Percentiles rank a stretch among this genome's conserved stretches.
Evolutionary conservation across 2,797 vertebrate species (phyloP).

Genomic region (Erpetoichthys calabaricus): DNA sequence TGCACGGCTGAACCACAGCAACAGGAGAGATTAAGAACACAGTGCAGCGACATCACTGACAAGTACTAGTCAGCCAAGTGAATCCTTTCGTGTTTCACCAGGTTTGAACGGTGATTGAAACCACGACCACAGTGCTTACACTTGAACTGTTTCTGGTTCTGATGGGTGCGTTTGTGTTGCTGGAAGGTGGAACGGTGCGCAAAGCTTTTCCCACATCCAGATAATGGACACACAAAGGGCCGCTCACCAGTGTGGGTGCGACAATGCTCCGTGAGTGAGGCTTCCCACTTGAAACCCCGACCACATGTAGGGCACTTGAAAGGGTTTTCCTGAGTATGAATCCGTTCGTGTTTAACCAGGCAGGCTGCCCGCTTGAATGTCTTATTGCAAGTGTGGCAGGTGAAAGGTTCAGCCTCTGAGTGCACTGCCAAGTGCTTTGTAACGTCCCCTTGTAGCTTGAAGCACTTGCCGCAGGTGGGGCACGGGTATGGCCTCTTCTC

Average conservation of each 20-base stretch:
- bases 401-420: conserved; percentile 8
- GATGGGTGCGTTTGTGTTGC: conserved; percentile 17
- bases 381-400: conserved; percentile 28
- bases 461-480: conserved; percentile 20
- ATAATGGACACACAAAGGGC: conserved; percentile 6
- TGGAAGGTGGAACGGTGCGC: conserved; percentile 17
- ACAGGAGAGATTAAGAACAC: too few species aligned
- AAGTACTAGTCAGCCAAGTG: background rate
- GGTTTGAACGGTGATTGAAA: conserved; percentile 57
- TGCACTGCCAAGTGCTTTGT: conserved; percentile 25
- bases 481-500: conserved; percentile 19
- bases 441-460: conserved; percentile 25
- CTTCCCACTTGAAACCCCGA: conserved; percentile 20
- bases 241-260: conserved; percentile 12
- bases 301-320: conserved; percentile 9
- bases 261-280: conserved; percentile 15
- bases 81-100: conserved; percentile 50
- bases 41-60: too few species aligned
- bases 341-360: conserved; percentile 30
- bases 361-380: conserved; percentile 31
- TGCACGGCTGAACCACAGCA: too few species aligned
- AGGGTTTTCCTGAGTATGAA: conserved; percentile 10
- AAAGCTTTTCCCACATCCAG: conserved; percentile 11
- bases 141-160: conserved; percentile 22
- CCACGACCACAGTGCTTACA: conserved; percentile 50